Evolutionary conservation across 2,888 invertebrate genomes (phyloP), one percentile per base, ranked within the genome.

Genomic region (Pheosia gnoma): DNA sequence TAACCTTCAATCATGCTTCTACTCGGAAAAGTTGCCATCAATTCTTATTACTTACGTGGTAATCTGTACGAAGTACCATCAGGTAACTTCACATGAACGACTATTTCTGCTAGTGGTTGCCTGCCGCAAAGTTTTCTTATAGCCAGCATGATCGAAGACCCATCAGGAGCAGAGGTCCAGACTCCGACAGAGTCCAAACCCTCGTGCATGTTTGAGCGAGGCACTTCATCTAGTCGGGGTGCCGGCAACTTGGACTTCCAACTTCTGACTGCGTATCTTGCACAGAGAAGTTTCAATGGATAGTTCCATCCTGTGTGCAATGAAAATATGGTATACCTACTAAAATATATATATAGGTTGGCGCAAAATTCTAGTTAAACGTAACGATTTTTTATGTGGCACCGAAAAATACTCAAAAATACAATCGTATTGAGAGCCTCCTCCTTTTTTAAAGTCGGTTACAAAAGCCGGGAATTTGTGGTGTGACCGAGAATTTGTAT

Each of bases 121-220:
- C 88, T 85, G 1, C 78, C 82, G 57, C 78, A 84, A 55, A 94
- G 82, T 66, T 95, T 93, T 8, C 93, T 92, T 57, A 96, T 85
- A 62, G 91, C 91, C 11, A 96, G 70, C 7, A 94, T 82, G 0
- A 96, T 37, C 0, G 91, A 88, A 57, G 95, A 93, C 0, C 95
- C 95, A 13, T 95, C 92, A 7, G 94, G 88, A 57, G 95, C 94
- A 0, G 91, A 82, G 0, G 95, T 95, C 55, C 94, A 94, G 59
- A 96, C 86, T 8, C 87, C 81, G 13, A 92, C 74, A 57, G 78
- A 77, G 69, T 94, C 94, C 82, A 83, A 87, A 4, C 90, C 91
- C 7, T 85, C 82, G 10, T 67, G 63, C 60, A 81, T 81, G n/a
- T 74, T 72, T 1, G 74, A 58, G 0, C 71, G 78, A 5, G 90